Evolutionary conservation across 2,797 vertebrate genomes (phyloP), one percentile per base, ranked within the genome.

Genomic region (Ctenochaetus hawaiiensis): DNA sequence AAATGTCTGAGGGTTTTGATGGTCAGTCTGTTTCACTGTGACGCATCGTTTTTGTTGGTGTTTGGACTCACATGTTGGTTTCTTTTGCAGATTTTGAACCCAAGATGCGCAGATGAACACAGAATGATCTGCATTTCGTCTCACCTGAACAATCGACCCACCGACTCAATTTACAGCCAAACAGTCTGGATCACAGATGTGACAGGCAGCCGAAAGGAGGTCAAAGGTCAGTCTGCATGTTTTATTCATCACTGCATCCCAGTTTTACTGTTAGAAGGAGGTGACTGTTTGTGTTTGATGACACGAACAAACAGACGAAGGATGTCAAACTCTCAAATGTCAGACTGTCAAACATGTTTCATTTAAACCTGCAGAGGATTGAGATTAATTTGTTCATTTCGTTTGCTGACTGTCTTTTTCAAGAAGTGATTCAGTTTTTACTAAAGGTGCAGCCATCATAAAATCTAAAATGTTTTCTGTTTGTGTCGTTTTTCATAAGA

Each of bases 191-290:
- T 45, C 60, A 3, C 39, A 43, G 62, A 39, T 18, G 0, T n/a
- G 59, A 68, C 82, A 39, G 72, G 48, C 45, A 8, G 48, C 79
- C 18, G 58, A 20, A 8, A 72, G 43, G 49, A 71, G 80, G 72
- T 85, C 72, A 44, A 26, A 85, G 80, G 72, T 82, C 65, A 67
- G 80, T 37, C 43, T 48, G 23, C 68, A 6, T 71, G 44, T 67
- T 82, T 80, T 59, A 72, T 76, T 87, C 72, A 54, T 68, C 44
- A 13, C 20, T 43, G 64, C 68, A 48, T n/a, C 72, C 70, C 61
- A 61, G 48, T 53, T 76, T 72, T 58, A 30, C 39, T 14, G 64
- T 51, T 58, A 63, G 62, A 6, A 9, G 52, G 63, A 78, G 53
- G 61, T 0, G 75, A 60, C 34, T 51, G 53, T 58, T 9, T 1